Percentiles rank a stretch among this genome's conserved stretches.
phyloP scores from a whole-genome alignment of 2,797 vertebrate species.

The Melanotaenia boesemani region DNA sequence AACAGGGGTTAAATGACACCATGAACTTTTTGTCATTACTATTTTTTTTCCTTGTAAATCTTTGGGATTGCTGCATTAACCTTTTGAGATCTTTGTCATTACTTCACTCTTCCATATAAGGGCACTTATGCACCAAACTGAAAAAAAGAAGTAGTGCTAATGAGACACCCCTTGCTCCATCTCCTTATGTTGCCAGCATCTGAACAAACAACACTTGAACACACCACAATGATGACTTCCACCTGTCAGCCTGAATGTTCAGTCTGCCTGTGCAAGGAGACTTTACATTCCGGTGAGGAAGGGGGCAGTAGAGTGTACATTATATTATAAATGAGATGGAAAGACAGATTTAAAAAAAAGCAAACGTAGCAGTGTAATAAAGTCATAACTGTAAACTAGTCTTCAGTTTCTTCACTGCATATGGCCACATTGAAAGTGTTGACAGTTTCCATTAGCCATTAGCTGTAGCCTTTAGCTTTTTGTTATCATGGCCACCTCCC shows the following conservation, averaged over 20 bases:
- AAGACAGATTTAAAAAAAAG: background rate
- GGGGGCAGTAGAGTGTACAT: background rate
- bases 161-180: background rate
- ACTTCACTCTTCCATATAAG: conserved; percentile 25
- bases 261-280: background rate
- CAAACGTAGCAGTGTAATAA: background rate
- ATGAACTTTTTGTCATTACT: conserved; percentile 32
- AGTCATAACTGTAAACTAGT: no score
- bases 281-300: background rate
- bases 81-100: conserved; percentile 36
- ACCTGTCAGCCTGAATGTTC: background rate
- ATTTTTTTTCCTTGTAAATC: conserved; percentile 34
- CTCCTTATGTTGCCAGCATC: background rate
- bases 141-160: background rate
- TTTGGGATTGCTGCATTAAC: conserved; percentile 44
- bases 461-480: no score
- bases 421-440: no score
- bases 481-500: no score
- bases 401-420: no score
- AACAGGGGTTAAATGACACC: conserved; percentile 44
- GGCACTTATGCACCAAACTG: background rate
- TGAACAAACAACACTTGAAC: background rate
- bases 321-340: background rate
- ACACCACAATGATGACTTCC: background rate
- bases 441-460: no score